Evolutionary conservation across 1,140 invertebrate genomes (phyloP), one percentile per base, ranked within the genome.

Genomic region (Tetraneura akinire): DNA sequence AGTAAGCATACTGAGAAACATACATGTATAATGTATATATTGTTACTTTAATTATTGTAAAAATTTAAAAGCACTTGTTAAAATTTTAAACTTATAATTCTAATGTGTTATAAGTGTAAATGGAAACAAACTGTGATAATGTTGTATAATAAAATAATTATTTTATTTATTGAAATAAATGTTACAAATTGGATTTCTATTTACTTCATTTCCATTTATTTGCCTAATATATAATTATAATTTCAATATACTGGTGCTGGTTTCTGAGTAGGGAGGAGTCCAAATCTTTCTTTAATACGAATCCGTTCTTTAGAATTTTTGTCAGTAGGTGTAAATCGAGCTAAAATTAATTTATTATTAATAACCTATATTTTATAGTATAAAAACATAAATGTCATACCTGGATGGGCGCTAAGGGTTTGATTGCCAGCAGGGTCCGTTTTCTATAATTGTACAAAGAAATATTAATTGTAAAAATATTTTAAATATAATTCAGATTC

Each of bases 291-390:
- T 16, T 78, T 78, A 49, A 78, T 78, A 47, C 74, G 55, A 45
- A 78, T 78, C 21, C 74, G n/a, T 26, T 78, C 74, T 78, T 78
- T 78, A 18, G 74, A 78, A 78, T 78, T n/a, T 78, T 78, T 55
- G 60, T 78, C 74, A 29, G 74, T 47, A 16, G 74, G 74, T 6
- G 74, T 78, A 62, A 78, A 78, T 26, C 74, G 74, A 49, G 74
- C 74, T 78, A 47, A 8, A 4, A 42, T 4, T 23, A 78, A 47
- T 10, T 37, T 11, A 8, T 37, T 37, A 37, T 37, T 37, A 37
- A 37, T 37, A 4, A 37, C 32, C 32, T 37, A 37, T 37, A 37
- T 8, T 37, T 37, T 37, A 8, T 4, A 18, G 3, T 29, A 9
- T 32, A 37, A 23, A 37, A 5, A 14, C n/a, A 23, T 23, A 53